A percentile compares a stretch with the other conserved stretches of the same genome.
Evolutionary conservation across 92 coral and sea anemone species (phyloP).

Genomic region (Chrysogorgia sp.): DNA sequence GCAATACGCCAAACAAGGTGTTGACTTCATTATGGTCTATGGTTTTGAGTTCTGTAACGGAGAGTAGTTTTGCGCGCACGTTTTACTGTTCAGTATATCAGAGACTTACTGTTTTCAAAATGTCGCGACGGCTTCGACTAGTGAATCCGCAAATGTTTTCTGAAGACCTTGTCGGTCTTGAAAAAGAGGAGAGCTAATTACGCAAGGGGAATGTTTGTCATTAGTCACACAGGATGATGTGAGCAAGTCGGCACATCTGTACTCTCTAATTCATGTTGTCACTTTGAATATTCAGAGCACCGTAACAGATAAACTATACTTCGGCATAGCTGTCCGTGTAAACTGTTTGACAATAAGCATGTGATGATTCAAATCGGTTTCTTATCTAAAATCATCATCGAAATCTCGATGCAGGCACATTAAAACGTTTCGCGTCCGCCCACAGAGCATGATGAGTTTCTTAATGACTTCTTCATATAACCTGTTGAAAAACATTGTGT

Average conservation of each 20-base stretch:
- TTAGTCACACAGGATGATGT: constrained; percentile 22
- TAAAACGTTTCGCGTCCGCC: constrained; percentile 5
- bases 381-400: not conserved
- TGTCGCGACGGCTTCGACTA: not conserved
- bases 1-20: not conserved
- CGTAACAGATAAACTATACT: too few relatives aligned
- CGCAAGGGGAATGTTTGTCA: constrained; percentile 2
- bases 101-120: not conserved
- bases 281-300: too few relatives aligned
- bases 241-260: not conserved
- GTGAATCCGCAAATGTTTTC: not conserved
- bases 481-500: constrained; percentile 52
- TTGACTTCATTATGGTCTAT: constrained; percentile 3
- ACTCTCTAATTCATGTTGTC: not conserved
- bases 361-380: not conserved
- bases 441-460: not conserved
- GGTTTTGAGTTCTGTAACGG: not conserved
- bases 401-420: not conserved
- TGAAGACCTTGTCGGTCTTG: constrained; percentile 27
- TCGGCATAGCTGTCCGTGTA: too few relatives aligned
- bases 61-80: not conserved
- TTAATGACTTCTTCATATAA: constrained; percentile 49
- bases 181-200: constrained; percentile 25
- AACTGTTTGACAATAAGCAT: not conserved
- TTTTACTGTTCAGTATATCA: too few relatives aligned